Evolutionary conservation across 2,113 vertebrate genomes (phyloP).

Genomic region (Bubo bubo): DNA sequence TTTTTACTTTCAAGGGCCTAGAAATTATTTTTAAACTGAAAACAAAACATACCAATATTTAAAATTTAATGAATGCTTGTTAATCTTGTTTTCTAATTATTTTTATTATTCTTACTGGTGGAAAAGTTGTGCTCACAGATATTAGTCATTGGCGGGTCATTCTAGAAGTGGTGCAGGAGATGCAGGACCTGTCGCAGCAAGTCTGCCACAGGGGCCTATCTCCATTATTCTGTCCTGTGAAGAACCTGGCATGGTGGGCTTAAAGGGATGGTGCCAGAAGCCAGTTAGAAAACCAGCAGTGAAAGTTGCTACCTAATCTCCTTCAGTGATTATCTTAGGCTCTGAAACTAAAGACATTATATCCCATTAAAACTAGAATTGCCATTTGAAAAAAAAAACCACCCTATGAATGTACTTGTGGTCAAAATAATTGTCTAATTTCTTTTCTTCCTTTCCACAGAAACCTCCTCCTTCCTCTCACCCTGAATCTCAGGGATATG

Average conservation of each 20-base stretch:
- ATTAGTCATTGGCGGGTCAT: neutral
- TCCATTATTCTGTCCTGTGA: neutral
- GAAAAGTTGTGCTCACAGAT: neutral
- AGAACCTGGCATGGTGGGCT: neutral
- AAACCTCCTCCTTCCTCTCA: neutral
- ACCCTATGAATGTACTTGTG: neutral
- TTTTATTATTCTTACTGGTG: neutral
- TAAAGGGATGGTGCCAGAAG: neutral
- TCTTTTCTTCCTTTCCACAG: neutral
- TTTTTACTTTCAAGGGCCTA: neutral
- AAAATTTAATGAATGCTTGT: neutral
- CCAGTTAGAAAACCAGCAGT: neutral
- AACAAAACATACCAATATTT: neutral
- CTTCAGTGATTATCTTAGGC: neutral
- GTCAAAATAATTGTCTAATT: neutral
- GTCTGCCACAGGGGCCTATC: rapidly evolving
- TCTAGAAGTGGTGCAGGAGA: neutral
- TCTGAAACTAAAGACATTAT: neutral
- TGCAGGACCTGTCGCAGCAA: neutral
- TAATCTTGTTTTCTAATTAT: neutral
- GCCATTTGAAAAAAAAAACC: neutral
- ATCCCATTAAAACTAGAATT: conserved; percentile 12
- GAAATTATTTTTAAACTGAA: neutral
- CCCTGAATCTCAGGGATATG: neutral
- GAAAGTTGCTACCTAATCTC: neutral